These are phyloP conservation scores for Neomonachus schauinslandi DNA, from an alignment of 2,113 vertebrate species.

Conservation along the genomic window DNA sequence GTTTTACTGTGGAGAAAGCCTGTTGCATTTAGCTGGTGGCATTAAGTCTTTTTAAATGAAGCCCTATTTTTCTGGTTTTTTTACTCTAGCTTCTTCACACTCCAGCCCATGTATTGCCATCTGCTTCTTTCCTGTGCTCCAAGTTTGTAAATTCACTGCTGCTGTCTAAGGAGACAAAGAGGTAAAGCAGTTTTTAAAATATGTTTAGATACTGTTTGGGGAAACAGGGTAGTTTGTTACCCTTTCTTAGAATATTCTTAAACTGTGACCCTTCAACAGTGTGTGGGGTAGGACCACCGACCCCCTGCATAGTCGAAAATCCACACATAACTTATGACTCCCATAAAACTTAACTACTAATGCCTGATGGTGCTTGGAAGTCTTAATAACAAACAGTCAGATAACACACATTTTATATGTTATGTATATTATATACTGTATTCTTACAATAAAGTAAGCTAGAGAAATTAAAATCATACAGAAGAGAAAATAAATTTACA, in stretches of 20 bases:
- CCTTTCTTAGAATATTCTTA: not conserved
- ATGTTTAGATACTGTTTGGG: not conserved
- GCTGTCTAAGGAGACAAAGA: slow-evolving; percentile 85
- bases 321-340: not conserved
- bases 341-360: not conserved
- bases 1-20: not conserved
- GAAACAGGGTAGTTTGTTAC: not conserved
- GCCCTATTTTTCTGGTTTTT: not conserved
- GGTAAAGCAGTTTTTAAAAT: slow-evolving; percentile 79
- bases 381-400: not conserved
- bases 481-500: not conserved
- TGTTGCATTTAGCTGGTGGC: not conserved
- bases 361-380: not conserved
- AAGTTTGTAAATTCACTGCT: slow-evolving; percentile 94
- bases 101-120: slow-evolving; percentile 95
- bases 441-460: not conserved
- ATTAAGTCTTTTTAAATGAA: slow-evolving; percentile 29
- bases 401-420: not conserved
- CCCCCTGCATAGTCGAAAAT: not conserved
- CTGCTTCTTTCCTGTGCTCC: slow-evolving; percentile 93
- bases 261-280: not conserved
- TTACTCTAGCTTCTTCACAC: slow-evolving; percentile 92
- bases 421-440: not conserved
- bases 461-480: not conserved
- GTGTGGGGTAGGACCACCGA: not conserved